Conservation (phyloP, 37 sponge, comb jelly and placozoan species). For the Chondrosia reniformis region DNA sequence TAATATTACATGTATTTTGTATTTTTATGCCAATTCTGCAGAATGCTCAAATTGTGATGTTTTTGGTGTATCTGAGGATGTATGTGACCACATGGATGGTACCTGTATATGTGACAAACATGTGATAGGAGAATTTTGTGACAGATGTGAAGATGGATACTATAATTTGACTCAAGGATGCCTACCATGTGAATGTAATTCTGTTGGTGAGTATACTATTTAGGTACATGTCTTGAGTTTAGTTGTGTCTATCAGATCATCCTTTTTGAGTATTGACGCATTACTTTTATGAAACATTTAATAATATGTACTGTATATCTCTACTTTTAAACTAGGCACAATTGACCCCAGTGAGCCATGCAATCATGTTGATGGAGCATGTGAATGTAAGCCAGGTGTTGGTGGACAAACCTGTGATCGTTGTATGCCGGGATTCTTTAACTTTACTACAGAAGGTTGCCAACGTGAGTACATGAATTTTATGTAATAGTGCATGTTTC, state of each 20-base stretch:
- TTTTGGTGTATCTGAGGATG: background rate
- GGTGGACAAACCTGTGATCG: conserved; percentile 36
- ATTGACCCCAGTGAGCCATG: background rate
- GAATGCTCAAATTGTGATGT: conserved; percentile 1
- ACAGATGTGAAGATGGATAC: conserved; percentile 14
- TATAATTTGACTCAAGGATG: conserved; percentile 8
- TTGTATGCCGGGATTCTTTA: conserved; percentile 47
- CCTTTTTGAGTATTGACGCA: background rate
- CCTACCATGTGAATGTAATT: conserved; percentile 17
- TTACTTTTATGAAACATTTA: background rate
- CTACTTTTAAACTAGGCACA: background rate
- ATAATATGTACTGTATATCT: background rate
- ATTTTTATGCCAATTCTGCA: no score
- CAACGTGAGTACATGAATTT: conserved; percentile 32
- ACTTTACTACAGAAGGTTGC: conserved; percentile 50
- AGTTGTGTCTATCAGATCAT: background rate
- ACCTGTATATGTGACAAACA: conserved; percentile 1
- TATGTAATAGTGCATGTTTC: no score
- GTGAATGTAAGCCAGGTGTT: conserved; percentile 61
- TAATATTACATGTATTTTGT: no score
- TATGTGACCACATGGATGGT: conserved; percentile 14
- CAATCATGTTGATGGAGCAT: conserved; percentile 40
- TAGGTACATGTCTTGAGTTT: background rate
- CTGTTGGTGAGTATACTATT: background rate
- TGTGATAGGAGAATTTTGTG: conserved; percentile 28